Conservation (phyloP, 2,888 invertebrate species). For the Tiliacea aurago region DNA sequence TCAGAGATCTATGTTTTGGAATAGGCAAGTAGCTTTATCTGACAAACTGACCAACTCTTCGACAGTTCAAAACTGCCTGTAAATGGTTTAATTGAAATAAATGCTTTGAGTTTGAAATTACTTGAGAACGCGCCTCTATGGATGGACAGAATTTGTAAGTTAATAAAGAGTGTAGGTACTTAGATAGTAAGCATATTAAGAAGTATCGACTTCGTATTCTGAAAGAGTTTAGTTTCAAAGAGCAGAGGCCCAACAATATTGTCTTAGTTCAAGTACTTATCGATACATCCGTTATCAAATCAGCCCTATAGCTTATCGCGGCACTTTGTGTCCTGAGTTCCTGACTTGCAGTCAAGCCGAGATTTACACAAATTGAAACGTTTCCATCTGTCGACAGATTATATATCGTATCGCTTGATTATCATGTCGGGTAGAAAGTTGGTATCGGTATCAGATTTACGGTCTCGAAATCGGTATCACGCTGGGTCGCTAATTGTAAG, state of each 20-base stretch:
- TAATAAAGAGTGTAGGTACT: background rate
- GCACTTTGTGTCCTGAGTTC: slow-evolving; percentile 29
- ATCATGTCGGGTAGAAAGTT: slow-evolving; percentile 54
- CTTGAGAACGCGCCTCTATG: background rate
- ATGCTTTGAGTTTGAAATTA: too few relatives aligned
- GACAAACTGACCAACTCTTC: too few relatives aligned
- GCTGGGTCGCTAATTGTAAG: slow-evolving; percentile 51
- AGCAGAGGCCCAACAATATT: background rate
- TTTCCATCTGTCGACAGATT: slow-evolving; percentile 29
- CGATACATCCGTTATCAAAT: background rate
- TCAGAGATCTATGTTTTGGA: too few relatives aligned
- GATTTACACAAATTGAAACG: slow-evolving; percentile 62
- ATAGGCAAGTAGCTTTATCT: too few relatives aligned
- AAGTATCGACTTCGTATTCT: too few relatives aligned
- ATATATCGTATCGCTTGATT: slow-evolving; percentile 51
- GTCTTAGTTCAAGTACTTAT: background rate
- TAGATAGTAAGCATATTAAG: background rate
- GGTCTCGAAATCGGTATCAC: slow-evolving; percentile 35
- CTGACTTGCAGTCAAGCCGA: background rate
- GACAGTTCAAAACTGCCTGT: too few relatives aligned
- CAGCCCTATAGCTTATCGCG: slow-evolving; percentile 9
- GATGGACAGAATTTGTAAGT: background rate
- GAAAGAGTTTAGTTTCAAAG: background rate
- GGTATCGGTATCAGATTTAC: slow-evolving; percentile 49
- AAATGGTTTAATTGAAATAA: too few relatives aligned